These are phyloP conservation scores for Craterocephalus amniculus DNA, from an alignment of 2,797 vertebrate genomes.

Conservation along the genomic window DNA sequence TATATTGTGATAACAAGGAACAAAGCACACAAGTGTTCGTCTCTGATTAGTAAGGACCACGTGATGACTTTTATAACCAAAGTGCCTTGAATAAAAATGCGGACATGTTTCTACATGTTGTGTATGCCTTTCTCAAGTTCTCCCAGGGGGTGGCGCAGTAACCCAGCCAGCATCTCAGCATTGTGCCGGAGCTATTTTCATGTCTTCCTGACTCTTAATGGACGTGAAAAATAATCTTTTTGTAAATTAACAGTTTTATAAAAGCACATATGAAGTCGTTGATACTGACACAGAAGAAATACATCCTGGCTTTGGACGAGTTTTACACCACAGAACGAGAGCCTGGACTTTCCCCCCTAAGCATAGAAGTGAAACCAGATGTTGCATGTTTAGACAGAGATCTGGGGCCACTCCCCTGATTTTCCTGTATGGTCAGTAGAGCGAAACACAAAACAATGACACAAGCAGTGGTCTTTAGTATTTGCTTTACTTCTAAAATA, in stretches of 20 bases:
- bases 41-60: neutral
- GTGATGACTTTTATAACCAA: neutral
- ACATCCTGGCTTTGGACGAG: neutral
- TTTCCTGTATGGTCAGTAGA: slow-evolving; percentile 4
- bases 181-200: neutral
- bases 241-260: neutral
- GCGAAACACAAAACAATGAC: slow-evolving; percentile 1
- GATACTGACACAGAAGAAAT: neutral
- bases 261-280: neutral
- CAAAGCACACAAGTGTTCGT: neutral
- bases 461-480: neutral
- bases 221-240: neutral
- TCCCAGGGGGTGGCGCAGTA: slow-evolving; percentile 39
- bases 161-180: too few relatives aligned
- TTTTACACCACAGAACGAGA: neutral
- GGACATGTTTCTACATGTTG: neutral
- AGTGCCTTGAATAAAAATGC: neutral
- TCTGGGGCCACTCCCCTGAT: slow-evolving; percentile 10
- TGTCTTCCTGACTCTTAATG: neutral
- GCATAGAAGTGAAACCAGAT: slow-evolving; percentile 53
- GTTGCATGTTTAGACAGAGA: slow-evolving; percentile 24
- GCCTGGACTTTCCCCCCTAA: slow-evolving; percentile 16
- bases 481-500: slow-evolving; percentile 32
- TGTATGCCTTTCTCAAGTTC: neutral
- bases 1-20: neutral